These are phyloP conservation scores for Crocuta crocuta DNA, from an alignment of 2,113 vertebrate genomes.

Conservation along the genomic window DNA sequence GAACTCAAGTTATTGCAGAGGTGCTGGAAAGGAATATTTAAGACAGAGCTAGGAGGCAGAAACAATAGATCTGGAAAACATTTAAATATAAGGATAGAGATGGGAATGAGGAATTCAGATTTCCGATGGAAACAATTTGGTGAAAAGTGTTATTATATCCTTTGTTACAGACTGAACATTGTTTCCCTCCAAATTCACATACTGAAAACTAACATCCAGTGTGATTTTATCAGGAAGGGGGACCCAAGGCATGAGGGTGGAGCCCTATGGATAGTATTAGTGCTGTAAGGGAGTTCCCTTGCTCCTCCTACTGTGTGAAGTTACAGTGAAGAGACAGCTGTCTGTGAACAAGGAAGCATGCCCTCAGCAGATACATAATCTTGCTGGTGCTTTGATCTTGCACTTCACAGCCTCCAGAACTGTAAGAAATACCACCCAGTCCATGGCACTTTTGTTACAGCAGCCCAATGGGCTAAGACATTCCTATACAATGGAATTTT, in stretches of 20 bases:
- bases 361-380: background rate
- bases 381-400: background rate
- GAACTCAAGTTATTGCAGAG: background rate
- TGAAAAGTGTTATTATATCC: background rate
- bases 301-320: background rate
- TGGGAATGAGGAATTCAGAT: background rate
- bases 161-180: background rate
- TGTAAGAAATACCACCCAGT: background rate
- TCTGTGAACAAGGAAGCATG: background rate
- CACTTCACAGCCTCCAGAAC: background rate
- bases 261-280: background rate
- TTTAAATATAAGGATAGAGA: background rate
- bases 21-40: background rate
- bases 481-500: background rate
- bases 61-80: background rate
- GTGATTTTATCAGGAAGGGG: background rate
- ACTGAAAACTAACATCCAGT: background rate
- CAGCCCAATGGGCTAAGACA: background rate
- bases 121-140: background rate
- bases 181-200: background rate
- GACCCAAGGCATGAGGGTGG: background rate
- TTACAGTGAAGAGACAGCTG: background rate
- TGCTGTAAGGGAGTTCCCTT: background rate
- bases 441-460: background rate
- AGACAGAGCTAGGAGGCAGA: background rate